A percentile compares a stretch with the other conserved stretches of the same genome.
Conservation (phyloP, 2,888 invertebrate genomes). For the Pseudococcus viburni region DNA sequence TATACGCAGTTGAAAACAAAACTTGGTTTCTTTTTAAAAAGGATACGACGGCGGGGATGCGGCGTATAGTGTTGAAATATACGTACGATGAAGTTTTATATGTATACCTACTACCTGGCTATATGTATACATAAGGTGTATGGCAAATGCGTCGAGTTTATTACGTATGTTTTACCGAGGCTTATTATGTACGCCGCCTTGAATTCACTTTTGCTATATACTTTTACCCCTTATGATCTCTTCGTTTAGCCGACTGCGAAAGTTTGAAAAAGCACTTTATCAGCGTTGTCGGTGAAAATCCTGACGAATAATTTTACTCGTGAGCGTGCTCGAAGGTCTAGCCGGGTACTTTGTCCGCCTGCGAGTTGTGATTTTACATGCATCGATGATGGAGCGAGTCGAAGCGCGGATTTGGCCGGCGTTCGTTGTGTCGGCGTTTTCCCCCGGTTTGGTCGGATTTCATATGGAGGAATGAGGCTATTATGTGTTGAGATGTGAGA, state of each 20-base stretch:
- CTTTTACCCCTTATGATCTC: background rate
- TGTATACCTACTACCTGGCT: background rate
- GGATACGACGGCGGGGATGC: background rate
- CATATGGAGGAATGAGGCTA: background rate
- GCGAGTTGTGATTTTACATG: background rate
- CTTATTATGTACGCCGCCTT: conserved; percentile 27
- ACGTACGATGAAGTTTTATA: conserved; percentile 9
- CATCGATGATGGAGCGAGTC: conserved; percentile 5
- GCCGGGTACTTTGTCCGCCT: background rate
- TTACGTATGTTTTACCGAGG: conserved; percentile 22
- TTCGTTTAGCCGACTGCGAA: background rate
- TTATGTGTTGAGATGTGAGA: too few species aligned
- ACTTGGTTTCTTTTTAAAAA: conserved; percentile 1
- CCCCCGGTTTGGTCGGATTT: background rate
- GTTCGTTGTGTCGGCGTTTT: too few species aligned
- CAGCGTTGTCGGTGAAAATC: conserved; percentile 10
- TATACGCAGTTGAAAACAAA: conserved; percentile 6
- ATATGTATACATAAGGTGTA: conserved; percentile 2
- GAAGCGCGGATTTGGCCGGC: background rate
- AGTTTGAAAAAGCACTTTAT: conserved; percentile 35
- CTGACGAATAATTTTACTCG: conserved; percentile 6
- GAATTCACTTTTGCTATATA: conserved; percentile 27
- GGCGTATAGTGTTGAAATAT: conserved; percentile 3
- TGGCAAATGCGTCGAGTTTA: conserved; percentile 10
- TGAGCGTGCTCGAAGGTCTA: background rate